A percentile compares a stretch with the other conserved stretches of the same genome.
These are phyloP conservation scores for Ferrisia virgata DNA, from an alignment of 2,888 invertebrate species.

Conservation along the genomic window DNA sequence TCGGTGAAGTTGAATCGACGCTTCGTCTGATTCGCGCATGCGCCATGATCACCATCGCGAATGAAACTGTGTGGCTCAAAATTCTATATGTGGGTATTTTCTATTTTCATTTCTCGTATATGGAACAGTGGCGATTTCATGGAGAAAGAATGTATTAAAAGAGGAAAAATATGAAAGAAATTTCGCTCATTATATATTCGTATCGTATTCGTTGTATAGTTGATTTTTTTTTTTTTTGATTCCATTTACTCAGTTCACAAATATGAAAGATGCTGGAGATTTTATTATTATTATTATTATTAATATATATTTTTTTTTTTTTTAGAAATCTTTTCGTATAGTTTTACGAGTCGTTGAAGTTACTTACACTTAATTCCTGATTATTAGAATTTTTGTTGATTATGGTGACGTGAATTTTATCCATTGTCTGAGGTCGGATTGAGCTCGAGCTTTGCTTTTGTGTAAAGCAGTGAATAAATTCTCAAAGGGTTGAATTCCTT, in stretches of 20 bases:
- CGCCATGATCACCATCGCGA: not conserved
- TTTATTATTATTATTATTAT: too few species aligned
- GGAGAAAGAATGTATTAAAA: too few species aligned
- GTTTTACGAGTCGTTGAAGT: not conserved
- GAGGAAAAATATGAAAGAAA: not conserved
- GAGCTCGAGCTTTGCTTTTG: not conserved
- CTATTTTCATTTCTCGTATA: not conserved
- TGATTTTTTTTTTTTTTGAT: not conserved
- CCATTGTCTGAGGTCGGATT: not conserved
- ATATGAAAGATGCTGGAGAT: not conserved
- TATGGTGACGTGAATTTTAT: not conserved
- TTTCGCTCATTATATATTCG: not conserved
- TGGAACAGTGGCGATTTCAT: not conserved
- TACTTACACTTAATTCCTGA: not conserved
- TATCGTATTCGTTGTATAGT: too few species aligned
- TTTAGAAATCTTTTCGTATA: not conserved
- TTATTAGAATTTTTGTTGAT: not conserved
- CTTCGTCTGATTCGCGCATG: not conserved
- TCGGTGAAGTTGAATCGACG: not conserved
- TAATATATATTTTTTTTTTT: too few species aligned
- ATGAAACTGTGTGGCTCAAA: not conserved
- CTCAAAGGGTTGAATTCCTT: not conserved
- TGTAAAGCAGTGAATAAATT: not conserved
- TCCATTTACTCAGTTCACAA: not conserved
- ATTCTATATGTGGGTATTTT: not conserved